These are phyloP conservation scores for Holacanthella duospinosa DNA, from an alignment of 2,888 invertebrate species.

Conservation along the genomic window DNA sequence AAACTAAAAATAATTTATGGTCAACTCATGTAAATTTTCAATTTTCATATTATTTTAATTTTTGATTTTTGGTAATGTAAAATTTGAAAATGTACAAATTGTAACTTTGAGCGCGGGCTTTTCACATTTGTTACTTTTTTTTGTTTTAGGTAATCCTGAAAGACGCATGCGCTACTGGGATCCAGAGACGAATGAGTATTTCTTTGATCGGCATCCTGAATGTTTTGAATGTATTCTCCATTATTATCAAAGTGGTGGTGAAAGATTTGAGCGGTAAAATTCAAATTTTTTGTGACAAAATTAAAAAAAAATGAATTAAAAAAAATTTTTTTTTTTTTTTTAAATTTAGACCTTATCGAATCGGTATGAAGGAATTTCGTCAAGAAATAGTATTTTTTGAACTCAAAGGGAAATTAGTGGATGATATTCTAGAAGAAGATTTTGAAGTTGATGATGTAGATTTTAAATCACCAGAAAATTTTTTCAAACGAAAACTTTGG, in stretches of 20 bases:
- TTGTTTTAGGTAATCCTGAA: background rate
- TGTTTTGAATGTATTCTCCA: constrained; percentile 13
- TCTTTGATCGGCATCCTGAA: constrained; percentile 13
- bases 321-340: background rate
- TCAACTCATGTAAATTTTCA: too few species aligned
- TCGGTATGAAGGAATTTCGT: background rate
- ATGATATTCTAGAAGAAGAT: background rate
- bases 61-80: too few species aligned
- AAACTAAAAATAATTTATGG: too few species aligned
- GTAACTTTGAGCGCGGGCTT: too few species aligned
- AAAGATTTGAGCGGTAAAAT: background rate
- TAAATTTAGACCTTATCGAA: background rate
- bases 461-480: background rate
- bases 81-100: too few species aligned
- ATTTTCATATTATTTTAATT: too few species aligned
- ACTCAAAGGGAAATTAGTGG: background rate
- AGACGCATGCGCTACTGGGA: constrained; percentile 14
- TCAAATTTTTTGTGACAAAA: background rate
- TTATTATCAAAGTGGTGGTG: constrained; percentile 19
- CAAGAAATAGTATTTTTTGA: background rate
- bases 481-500: background rate
- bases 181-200: constrained; percentile 12
- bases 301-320: too few species aligned
- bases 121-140: too few species aligned
- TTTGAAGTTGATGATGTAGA: background rate